phyloP scores from a whole-genome alignment of 2,113 vertebrate species.

The Lepisosteus osseus region DNA sequence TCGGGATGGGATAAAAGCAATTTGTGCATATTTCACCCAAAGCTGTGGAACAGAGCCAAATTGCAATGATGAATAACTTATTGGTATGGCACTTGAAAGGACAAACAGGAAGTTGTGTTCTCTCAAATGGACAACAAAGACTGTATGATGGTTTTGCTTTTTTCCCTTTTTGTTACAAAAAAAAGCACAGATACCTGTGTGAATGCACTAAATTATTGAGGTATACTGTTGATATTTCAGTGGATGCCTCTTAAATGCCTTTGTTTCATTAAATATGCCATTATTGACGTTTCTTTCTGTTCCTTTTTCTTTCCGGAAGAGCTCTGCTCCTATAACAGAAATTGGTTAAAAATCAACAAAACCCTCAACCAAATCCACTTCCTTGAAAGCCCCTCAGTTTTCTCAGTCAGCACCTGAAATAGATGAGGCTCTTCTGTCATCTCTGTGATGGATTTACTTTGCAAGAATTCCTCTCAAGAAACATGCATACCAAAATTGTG shows the following conservation, averaged over 20 bases:
- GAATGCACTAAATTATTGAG: slow-evolving; percentile 4
- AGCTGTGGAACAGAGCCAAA: slow-evolving; percentile 15
- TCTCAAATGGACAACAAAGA: slow-evolving; percentile 16
- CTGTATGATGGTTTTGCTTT: background rate
- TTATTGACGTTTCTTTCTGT: background rate
- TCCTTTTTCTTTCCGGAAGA: background rate
- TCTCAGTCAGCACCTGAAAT: too few species aligned
- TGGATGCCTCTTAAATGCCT: background rate
- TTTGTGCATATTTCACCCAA: slow-evolving; percentile 28
- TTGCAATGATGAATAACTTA: slow-evolving; percentile 40
- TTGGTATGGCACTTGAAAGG: slow-evolving; percentile 28
- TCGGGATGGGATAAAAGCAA: slow-evolving; percentile 43
- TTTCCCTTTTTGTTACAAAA: too few species aligned
- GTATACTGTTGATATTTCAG: background rate
- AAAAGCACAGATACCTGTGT: background rate
- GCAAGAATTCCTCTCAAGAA: too few species aligned
- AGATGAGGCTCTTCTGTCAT: too few species aligned
- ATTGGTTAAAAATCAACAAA: slow-evolving; percentile 1
- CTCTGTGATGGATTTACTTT: too few species aligned
- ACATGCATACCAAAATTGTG: too few species aligned
- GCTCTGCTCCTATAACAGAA: background rate
- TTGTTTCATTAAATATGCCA: background rate
- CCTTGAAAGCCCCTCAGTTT: too few species aligned
- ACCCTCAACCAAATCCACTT: background rate
- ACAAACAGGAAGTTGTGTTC: slow-evolving; percentile 4